Base-by-base conservation (phyloP, 2,888 invertebrate species). In the Branchipolynoe longqiensis region DNA sequence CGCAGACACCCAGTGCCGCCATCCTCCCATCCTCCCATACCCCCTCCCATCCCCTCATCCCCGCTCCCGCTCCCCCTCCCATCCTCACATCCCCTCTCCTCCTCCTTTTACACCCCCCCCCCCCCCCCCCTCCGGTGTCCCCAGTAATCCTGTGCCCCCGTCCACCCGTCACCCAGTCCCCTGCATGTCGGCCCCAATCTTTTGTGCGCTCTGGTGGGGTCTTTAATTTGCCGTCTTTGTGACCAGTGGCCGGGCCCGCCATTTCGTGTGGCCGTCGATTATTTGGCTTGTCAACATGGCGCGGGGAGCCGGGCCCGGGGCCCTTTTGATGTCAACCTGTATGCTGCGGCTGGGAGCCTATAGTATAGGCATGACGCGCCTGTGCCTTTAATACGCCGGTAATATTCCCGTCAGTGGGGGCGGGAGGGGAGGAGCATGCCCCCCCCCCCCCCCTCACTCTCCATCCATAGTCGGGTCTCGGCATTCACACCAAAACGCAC, bases 241-340 rank as follows among this genome's bases (percentile, higher is more conserved):
- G 12, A 38, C 36, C n/a, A 4, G 31, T 22, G 2, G 31, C 6
- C 62, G 12, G 28, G 38, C 36, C 14, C 36, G 36, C 36, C 69
- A 36, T 69, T 69, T 69, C 25, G 36, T 33, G 36, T 18, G 22
- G 14, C 36, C 36, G 6, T 14, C 38, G 36, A 69, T 69, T 69
- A 69, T 69, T 69, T 69, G 69, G 14, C 69, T 38, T 69, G 69
- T 69, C 69, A 69, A 69, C 69, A 69, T 22, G 38, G 36, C 1
- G 36, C n/a, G 14, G 2, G 25, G 3, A 62, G 62, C 28, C n/a
- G 62, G 62, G n/a, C n/a, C n/a, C 25, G 62, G 62, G 28, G 12
- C 8, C 8, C 48, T 18, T 48, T 48, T 48, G 48, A 48, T 48
- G 48, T 48, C 48, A 48, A n/a, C 48, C 48, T 48, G 48, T 12